Evolutionary conservation across 2,888 invertebrate species (phyloP).

Genomic region (Heliconius ethilla): DNA sequence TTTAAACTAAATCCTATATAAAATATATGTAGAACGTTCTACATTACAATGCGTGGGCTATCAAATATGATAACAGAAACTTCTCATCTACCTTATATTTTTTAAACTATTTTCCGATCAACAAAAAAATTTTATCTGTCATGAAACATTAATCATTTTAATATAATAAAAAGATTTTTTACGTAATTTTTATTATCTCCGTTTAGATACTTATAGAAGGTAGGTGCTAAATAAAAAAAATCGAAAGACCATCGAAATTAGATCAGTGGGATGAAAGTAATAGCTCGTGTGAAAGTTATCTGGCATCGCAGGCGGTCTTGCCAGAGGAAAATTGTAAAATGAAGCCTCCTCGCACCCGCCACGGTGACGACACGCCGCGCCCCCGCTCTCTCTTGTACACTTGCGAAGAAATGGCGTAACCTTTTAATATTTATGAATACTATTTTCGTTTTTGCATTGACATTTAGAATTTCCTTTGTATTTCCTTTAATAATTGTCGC

Average conservation of each 20-base stretch:
- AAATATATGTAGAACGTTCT: not conserved
- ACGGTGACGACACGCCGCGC: slow-evolving; percentile 57
- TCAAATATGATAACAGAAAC: slow-evolving; percentile 1
- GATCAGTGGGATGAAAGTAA: slow-evolving; percentile 34
- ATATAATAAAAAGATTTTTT: not conserved
- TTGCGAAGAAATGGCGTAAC: slow-evolving; percentile 4
- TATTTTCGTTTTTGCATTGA: not conserved
- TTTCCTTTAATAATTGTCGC: not conserved
- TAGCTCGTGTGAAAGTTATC: slow-evolving; percentile 58
- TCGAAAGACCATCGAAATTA: slow-evolving; percentile 47
- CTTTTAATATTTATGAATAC: slow-evolving; percentile 2
- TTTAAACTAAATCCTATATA: not conserved
- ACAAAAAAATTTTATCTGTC: not conserved
- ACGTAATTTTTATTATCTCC: slow-evolving; percentile 27
- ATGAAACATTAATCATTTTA: not conserved
- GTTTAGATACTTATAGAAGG: slow-evolving; percentile 40
- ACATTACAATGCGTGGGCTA: not conserved
- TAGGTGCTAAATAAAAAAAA: slow-evolving; percentile 49
- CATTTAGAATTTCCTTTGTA: not conserved
- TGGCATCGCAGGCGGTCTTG: slow-evolving; percentile 63
- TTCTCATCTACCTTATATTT: not conserved
- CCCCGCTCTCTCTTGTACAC: slow-evolving; percentile 41
- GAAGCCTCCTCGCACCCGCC: slow-evolving; percentile 45
- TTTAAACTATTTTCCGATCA: not conserved
- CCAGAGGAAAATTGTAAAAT: slow-evolving; percentile 72